Evolutionary conservation across 2,888 invertebrate species (phyloP).

Genomic region (Xestia sexstrigata): DNA sequence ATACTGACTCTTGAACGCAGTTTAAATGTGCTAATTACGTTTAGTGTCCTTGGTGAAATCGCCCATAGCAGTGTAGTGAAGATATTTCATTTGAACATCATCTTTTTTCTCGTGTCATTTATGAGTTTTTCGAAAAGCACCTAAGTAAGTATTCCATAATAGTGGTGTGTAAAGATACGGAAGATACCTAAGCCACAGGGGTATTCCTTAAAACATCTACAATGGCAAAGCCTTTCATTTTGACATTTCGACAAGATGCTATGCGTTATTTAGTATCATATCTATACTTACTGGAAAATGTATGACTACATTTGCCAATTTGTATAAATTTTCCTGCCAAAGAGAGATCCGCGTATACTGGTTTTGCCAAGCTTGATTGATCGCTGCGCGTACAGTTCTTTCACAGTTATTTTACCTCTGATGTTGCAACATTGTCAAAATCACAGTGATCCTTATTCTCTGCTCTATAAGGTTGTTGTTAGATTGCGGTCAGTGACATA

Average conservation of each 20-base stretch:
- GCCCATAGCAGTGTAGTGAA: not conserved
- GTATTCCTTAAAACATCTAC: too few species aligned
- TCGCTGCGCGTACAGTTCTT: not conserved
- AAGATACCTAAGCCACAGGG: not conserved
- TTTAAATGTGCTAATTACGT: not conserved
- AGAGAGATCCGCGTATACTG: too few species aligned
- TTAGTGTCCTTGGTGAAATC: not conserved
- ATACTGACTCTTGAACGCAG: not conserved
- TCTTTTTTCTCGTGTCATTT: not conserved
- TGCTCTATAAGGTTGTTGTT: not conserved
- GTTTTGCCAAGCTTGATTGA: too few species aligned
- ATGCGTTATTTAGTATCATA: too few species aligned
- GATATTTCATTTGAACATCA: not conserved
- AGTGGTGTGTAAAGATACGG: not conserved
- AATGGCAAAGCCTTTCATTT: not conserved
- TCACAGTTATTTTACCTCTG: not conserved
- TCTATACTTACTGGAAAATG: too few species aligned
- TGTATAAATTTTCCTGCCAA: too few species aligned
- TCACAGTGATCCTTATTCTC: not conserved
- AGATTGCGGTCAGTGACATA: not conserved
- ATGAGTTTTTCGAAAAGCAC: not conserved
- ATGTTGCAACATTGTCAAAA: not conserved
- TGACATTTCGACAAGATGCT: too few species aligned
- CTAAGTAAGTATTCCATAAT: not conserved
- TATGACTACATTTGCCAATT: too few species aligned